Base-by-base conservation (phyloP, 2,888 invertebrate species). In the Oscheius sp. region DNA sequence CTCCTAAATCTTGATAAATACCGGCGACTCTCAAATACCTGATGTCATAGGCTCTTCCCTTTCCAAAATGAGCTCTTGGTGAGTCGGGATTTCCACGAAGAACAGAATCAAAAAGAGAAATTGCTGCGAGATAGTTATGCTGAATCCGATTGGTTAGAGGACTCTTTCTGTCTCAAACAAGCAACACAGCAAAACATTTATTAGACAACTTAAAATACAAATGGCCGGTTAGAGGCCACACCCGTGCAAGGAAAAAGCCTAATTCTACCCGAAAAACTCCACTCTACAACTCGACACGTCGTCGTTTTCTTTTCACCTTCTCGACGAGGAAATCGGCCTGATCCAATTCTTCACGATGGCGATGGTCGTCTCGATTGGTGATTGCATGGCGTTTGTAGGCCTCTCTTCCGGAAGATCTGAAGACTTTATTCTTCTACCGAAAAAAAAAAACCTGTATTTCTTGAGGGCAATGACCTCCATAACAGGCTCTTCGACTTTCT, bases 381-480 rank as follows among this genome's bases (percentile, higher is more conserved):
- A 82, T 79, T 1, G 82, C 80, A 61, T 84, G 84, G n/a, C 84
- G 79, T 61, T 78, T 79, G 71, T 82, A 82, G 10, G 75, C 72
- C 20, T 68, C 70, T 3, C 57, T 58, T n/a, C 72, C 72, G 29
- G 71, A 65, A 6, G 72, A 73, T 68, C 76, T 75, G 63, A 0
- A 55, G 12, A 55, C 20, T n/a, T n/a, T 20, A n/a, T n/a, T n/a
- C 15, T 12, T 4, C 15, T 27, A n/a, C 33, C 3, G 1, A 15
- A 10, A 55, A 5, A 15, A 33, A 57, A 31, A 57, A 1, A 70
- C 70, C 63, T 61, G 63, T 71, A 71, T 25, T 71, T 71, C 34
- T 71, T 71, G 34, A 71, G 45, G 12, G 71, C 71, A 20, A 71
- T 50, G 3, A 71, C 34, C 27, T 70, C 72, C 48, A 37, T 37